Conservation (phyloP, 2,888 invertebrate genomes). For the Barypeithes pellucidus region DNA sequence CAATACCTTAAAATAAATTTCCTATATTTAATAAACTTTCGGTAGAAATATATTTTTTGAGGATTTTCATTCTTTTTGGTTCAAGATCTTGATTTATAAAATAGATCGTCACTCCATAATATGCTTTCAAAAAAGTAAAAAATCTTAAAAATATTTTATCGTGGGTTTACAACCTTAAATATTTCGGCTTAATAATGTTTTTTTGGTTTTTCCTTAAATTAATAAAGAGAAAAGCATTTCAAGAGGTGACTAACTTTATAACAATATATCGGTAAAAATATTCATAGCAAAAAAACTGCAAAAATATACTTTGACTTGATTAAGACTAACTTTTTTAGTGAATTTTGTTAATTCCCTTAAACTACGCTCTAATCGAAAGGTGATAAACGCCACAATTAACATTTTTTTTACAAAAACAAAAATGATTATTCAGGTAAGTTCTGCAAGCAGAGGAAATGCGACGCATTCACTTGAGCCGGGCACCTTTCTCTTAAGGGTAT, state of each 20-base stretch:
- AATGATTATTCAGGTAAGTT: background rate
- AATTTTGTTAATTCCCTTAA: no score
- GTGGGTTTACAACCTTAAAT: background rate
- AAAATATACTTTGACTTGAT: no score
- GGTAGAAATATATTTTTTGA: background rate
- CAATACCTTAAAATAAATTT: background rate
- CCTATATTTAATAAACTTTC: background rate
- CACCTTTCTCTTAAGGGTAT: constrained; percentile 28
- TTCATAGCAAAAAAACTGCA: no score
- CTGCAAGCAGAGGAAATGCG: background rate
- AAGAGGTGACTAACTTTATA: no score
- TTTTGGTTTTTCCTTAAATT: no score
- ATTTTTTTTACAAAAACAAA: background rate
- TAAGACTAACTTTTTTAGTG: no score
- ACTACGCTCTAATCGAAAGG: no score
- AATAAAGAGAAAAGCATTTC: no score
- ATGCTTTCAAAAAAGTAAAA: background rate
- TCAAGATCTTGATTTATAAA: constrained; percentile 1
- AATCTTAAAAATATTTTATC: background rate
- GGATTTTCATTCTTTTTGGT: constrained; percentile 2
- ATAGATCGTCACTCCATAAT: background rate
- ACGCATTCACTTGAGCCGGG: background rate
- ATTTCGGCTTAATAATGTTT: background rate
- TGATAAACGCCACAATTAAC: background rate
- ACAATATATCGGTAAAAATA: no score